phyloP scores from a whole-genome alignment of 2,888 invertebrate species.

The Volucella inanis region DNA sequence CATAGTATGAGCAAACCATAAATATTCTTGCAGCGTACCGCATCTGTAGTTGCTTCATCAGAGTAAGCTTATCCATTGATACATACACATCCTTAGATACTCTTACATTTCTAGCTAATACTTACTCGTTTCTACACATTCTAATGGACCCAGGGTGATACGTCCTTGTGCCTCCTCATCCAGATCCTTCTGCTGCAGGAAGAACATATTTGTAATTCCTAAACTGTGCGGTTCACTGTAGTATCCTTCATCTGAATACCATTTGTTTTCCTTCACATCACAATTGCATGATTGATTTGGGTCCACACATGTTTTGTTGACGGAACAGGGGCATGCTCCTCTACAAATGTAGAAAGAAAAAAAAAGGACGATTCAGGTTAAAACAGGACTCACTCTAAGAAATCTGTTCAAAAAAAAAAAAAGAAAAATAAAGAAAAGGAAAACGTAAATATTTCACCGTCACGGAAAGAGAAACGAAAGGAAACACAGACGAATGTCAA shows the following conservation, averaged over 20 bases:
- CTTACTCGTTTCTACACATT: constrained; percentile 97
- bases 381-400: constrained; percentile 25
- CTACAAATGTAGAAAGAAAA: constrained; percentile 81
- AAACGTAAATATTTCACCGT: neutral
- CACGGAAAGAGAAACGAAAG: constrained; percentile 1
- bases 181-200: constrained; percentile 92
- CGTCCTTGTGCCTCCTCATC: constrained; percentile 92
- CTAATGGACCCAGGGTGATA: constrained; percentile 94
- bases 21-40: constrained; percentile 33
- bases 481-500: constrained; percentile 23
- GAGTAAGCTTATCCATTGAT: neutral
- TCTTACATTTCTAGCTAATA: constrained; percentile 68
- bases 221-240: constrained; percentile 91
- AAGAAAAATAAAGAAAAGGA: constrained; percentile 20
- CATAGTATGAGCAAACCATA: constrained; percentile 26
- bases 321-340: constrained; percentile 89
- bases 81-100: neutral
- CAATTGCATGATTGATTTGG: constrained; percentile 94
- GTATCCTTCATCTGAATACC: constrained; percentile 94
- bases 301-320: constrained; percentile 92
- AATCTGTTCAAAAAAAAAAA: constrained; percentile 25
- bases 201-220: constrained; percentile 95
- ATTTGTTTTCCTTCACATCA: constrained; percentile 93
- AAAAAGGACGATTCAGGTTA: constrained; percentile 70
- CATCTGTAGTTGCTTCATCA: constrained; percentile 14